These are phyloP conservation scores for Smutsia gigantea DNA, from an alignment of 2,797 vertebrate genomes.

Conservation along the genomic window DNA sequence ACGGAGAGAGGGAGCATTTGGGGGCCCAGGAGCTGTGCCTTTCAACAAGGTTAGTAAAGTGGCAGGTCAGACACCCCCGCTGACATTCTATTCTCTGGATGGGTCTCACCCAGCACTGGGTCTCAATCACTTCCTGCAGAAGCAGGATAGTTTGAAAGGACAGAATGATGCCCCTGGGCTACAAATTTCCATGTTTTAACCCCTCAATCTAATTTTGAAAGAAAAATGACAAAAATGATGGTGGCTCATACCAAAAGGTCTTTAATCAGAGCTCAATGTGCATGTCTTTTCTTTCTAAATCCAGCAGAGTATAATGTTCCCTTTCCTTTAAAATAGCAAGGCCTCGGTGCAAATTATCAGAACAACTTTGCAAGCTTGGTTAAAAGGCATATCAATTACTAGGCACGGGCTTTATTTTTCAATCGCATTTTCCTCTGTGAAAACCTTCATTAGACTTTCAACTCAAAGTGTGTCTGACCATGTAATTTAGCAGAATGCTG, in stretches of 20 bases:
- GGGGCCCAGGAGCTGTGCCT: neutral
- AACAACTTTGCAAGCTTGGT: conserved; percentile 59
- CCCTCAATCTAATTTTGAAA: neutral
- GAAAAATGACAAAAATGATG: neutral
- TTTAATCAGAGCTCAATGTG: neutral
- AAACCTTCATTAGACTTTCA: conserved; percentile 75
- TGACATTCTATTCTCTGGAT: neutral
- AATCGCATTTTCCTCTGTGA: conserved; percentile 53
- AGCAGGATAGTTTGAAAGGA: neutral
- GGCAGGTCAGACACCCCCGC: neutral
- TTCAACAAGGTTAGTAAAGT: neutral
- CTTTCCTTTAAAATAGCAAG: conserved; percentile 30
- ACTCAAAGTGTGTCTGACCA: conserved; percentile 60
- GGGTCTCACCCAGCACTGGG: neutral
- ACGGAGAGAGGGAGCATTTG: neutral
- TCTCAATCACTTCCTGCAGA: conserved; percentile 16
- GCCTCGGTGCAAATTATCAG: conserved; percentile 38
- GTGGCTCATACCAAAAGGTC: neutral
- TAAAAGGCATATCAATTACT: conserved; percentile 71
- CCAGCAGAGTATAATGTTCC: neutral
- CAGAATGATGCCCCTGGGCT: neutral
- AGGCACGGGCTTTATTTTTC: conserved; percentile 71
- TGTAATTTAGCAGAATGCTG: conserved; percentile 76
- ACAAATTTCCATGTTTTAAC: neutral
- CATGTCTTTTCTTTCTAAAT: neutral